These are phyloP conservation scores for Frieseomelitta varia DNA, from an alignment of 1,140 invertebrate genomes.

Conservation along the genomic window DNA sequence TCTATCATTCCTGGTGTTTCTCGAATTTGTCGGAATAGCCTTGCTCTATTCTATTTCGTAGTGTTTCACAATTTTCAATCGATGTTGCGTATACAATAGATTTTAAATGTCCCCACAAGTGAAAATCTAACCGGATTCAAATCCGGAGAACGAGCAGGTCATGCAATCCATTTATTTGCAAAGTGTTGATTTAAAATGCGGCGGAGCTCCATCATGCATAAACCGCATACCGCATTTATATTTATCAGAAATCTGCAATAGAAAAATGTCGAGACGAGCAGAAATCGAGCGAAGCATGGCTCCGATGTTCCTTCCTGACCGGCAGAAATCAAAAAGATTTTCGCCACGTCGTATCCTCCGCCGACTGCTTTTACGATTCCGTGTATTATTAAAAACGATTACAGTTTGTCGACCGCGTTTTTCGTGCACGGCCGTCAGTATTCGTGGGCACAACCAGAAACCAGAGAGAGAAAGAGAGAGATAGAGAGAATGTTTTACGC, in stretches of 20 bases:
- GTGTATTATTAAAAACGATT: conserved; percentile 48
- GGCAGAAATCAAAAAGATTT: conserved; percentile 28
- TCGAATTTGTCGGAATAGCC: too few relatives aligned
- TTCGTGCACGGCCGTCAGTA: background rate
- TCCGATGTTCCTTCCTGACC: background rate
- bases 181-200: too few relatives aligned
- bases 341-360: background rate
- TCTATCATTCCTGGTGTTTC: too few relatives aligned
- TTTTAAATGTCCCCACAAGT: too few relatives aligned
- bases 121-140: too few relatives aligned
- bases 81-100: too few relatives aligned
- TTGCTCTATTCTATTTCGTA: too few relatives aligned
- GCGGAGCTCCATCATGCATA: too few relatives aligned
- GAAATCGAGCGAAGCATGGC: background rate
- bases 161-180: too few relatives aligned
- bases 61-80: too few relatives aligned
- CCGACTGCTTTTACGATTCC: conserved; percentile 31
- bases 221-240: too few relatives aligned
- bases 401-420: conserved; percentile 42
- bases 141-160: too few relatives aligned
- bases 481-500: conserved; percentile 17
- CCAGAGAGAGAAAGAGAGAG: background rate
- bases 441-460: background rate
- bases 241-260: background rate
- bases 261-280: background rate